phyloP scores from a whole-genome alignment of 2,797 vertebrate species.

The Astyanax mexicanus region DNA sequence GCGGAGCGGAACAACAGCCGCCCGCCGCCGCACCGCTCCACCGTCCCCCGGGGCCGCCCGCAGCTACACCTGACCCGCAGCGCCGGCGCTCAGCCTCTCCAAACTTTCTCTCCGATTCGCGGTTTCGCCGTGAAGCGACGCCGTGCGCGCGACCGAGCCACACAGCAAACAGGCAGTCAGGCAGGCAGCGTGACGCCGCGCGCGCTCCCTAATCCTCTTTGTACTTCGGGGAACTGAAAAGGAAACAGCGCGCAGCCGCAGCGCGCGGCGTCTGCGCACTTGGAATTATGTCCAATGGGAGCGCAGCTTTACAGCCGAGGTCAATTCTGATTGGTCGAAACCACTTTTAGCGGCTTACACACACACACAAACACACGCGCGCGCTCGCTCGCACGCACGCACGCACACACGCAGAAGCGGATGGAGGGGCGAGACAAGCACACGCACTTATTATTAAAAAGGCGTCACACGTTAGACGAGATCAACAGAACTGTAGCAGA shows the following conservation, averaged over 20 bases:
- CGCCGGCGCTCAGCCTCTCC: not conserved
- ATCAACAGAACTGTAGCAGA: too few species aligned
- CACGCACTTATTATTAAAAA: not conserved
- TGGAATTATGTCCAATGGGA: slow-evolving; percentile 61
- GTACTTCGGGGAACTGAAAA: slow-evolving; percentile 61
- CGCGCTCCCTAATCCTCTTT: slow-evolving; percentile 62
- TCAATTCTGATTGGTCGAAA: slow-evolving; percentile 57
- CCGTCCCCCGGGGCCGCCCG: not conserved
- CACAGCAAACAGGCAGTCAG: not conserved
- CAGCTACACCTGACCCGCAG: not conserved
- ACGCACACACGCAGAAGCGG: slow-evolving; percentile 13
- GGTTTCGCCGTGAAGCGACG: too few species aligned
- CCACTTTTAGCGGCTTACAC: not conserved
- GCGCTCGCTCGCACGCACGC: too few species aligned
- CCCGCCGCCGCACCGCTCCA: not conserved
- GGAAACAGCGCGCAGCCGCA: slow-evolving; percentile 51
- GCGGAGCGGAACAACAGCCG: not conserved
- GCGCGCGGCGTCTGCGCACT: slow-evolving; percentile 52
- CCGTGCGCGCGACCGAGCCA: not conserved
- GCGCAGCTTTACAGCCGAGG: slow-evolving; percentile 9
- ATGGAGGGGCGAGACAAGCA: too few species aligned
- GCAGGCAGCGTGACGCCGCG: slow-evolving; percentile 15
- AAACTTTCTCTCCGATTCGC: not conserved
- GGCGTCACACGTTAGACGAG: too few species aligned
- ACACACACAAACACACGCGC: not conserved